Evolutionary conservation across 2,888 invertebrate genomes (phyloP), one percentile per base, ranked within the genome.

Genomic region (Lycocerus yunnanus): DNA sequence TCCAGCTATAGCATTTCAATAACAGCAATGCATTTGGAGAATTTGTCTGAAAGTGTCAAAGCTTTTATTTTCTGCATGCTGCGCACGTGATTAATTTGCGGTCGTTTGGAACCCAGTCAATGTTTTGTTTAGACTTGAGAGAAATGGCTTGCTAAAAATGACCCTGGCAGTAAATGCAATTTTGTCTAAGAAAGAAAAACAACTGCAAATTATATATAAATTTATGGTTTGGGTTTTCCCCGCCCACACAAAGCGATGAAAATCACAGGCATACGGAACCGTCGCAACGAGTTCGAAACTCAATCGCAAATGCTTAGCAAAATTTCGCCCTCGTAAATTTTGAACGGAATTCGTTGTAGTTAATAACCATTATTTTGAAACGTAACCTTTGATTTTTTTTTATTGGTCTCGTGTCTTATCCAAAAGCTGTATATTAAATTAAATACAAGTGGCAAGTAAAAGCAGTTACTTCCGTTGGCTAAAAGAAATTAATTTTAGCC

Each of bases 401-500:
- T 43, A 43, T 43, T 43, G 6, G 43, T 43, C 43, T 43, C 43
- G 43, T 43, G 43, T 43, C 43, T 43, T 43, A 43, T 43, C 43
- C 43, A 43, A 63, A 63, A 63, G 61, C 20, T 63, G 13, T 63
- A 20, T 18, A 63, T 63, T 63, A 63, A 63, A 63, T 63, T 15
- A 63, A 63, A 63, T 63, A 68, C 69, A 71, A 76, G 73, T 69
- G 69, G 71, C 72, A 61, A 70, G 73, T 63, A 65, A 68, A 73
- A 74, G 74, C 68, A 76, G 73, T 69, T 69, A 76, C 76, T 76
- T 76, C 76, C 76, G 76, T 74, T 76, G 71, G 72, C 27, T 71
- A 70, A 74, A 80, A 80, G 79, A 78, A 81, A 79, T 81, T 81
- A 81, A 81, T 81, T 81, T 81, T 81, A 81, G 81, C 77, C 77